Evolutionary conservation across 2,888 invertebrate genomes (phyloP).

Genomic region (Tachina fera): DNA sequence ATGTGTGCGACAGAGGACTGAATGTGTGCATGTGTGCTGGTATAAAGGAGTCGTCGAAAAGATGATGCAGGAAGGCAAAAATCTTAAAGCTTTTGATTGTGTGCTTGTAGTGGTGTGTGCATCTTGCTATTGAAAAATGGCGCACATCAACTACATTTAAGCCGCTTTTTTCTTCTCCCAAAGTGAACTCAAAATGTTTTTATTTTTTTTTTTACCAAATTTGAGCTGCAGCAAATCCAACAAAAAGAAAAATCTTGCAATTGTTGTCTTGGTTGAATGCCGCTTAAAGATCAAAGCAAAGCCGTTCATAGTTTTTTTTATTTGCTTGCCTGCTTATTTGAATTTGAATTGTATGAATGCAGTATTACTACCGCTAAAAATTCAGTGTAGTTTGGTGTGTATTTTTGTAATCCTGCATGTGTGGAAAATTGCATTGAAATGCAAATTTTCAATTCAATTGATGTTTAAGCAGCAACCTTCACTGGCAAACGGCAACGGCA

Average conservation of each 20-base stretch:
- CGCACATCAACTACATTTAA: slow-evolving; percentile 74
- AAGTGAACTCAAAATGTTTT: slow-evolving; percentile 70
- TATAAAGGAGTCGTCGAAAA: slow-evolving; percentile 72
- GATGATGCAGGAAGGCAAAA: slow-evolving; percentile 63
- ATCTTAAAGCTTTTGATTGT: slow-evolving; percentile 64
- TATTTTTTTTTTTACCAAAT: slow-evolving; percentile 50
- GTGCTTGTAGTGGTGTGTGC: slow-evolving; percentile 14
- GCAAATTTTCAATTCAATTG: slow-evolving; percentile 81
- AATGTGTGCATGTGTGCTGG: neutral
- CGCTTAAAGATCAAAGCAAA: slow-evolving; percentile 64
- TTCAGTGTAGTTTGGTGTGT: slow-evolving; percentile 72
- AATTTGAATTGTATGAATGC: slow-evolving; percentile 69
- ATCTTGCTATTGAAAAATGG: slow-evolving; percentile 75
- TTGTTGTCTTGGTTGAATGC: slow-evolving; percentile 64
- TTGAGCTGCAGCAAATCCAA: slow-evolving; percentile 47
- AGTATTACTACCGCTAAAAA: slow-evolving; percentile 76
- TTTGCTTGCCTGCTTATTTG: slow-evolving; percentile 35
- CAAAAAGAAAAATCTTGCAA: slow-evolving; percentile 58
- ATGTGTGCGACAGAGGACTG: slow-evolving; percentile 1
- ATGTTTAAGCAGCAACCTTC: slow-evolving; percentile 65
- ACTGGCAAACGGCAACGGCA: slow-evolving; percentile 62
- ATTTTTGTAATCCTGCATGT: slow-evolving; percentile 78
- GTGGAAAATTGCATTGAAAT: slow-evolving; percentile 82
- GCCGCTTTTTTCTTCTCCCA: slow-evolving; percentile 74
- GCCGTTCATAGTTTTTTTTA: slow-evolving; percentile 43